Evolutionary conservation across 2,888 invertebrate species (phyloP).

Genomic region (Barypeithes pellucidus): DNA sequence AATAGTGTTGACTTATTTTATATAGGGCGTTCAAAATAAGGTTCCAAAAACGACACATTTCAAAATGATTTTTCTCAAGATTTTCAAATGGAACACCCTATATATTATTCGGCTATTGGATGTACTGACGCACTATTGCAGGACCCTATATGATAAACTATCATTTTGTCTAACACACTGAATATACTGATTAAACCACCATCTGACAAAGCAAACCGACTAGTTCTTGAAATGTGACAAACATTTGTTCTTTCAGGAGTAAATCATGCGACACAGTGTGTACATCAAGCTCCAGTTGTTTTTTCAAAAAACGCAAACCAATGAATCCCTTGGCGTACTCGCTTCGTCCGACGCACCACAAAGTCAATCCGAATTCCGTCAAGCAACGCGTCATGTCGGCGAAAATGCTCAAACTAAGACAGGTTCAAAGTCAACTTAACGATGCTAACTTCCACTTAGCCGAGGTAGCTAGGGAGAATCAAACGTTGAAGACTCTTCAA

Average conservation of each 20-base stretch:
- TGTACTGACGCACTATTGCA: too few relatives aligned
- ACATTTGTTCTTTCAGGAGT: constrained; percentile 60
- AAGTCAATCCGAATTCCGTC: constrained; percentile 62
- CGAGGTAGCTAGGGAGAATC: constrained; percentile 82
- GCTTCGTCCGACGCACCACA: constrained; percentile 56
- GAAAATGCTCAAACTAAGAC: constrained; percentile 82
- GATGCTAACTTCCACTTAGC: constrained; percentile 86
- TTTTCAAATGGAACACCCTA: too few relatives aligned
- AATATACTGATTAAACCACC: too few relatives aligned
- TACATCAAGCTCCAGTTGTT: constrained; percentile 69
- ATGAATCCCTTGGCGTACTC: constrained; percentile 66
- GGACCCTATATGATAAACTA: too few relatives aligned
- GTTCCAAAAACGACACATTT: too few relatives aligned
- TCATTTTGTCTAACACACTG: too few relatives aligned
- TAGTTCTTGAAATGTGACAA: too few relatives aligned
- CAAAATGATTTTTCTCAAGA: too few relatives aligned
- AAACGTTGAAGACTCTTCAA: constrained; percentile 82
- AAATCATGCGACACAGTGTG: constrained; percentile 68
- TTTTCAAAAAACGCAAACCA: constrained; percentile 67
- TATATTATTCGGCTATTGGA: too few relatives aligned
- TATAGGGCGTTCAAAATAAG: too few relatives aligned
- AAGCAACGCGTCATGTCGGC: constrained; percentile 83
- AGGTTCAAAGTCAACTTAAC: constrained; percentile 85
- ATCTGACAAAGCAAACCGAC: too few relatives aligned
- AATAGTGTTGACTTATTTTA: too few relatives aligned